Evolutionary conservation across 2,797 vertebrate species (phyloP), one percentile per base, ranked within the genome.

Genomic region (Spatula clypeata): DNA sequence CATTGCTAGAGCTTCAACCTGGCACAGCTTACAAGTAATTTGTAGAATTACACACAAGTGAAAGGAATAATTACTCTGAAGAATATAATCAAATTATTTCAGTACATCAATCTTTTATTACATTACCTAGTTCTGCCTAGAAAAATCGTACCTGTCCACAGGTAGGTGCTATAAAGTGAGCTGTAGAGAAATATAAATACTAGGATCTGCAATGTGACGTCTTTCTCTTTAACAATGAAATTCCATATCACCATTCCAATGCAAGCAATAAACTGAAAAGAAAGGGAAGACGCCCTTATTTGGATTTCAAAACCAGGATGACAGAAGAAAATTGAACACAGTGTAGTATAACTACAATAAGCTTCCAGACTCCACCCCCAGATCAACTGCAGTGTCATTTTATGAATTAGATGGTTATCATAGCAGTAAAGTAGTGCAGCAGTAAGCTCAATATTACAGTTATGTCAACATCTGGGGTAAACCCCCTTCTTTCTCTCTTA

Each of bases 211-310:
- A 98, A 96, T 38, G 98, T 94, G 94, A 98, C 97, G 97, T 97
- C 98, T 74, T 98, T 96, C 83, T 98, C 96, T 86, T 97, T 98
- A 92, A 98, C 98, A 92, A 98, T 96, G 76, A 99, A 99, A 96
- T 99, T 99, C 99, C 99, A 99, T 66, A 97, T 96, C 86, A 99
- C 99, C 99, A 99, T 99, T 89, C 99, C 99, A 84, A 99, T 49
- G 89, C 99, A 99, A 65, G 98, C 98, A 73, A 99, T 96, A 92
- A 99, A 97, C 99, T 99, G 93, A 61, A 96, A 88, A 84, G 74
- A 88, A 94, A 94, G 34, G 70, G 23, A 95, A 92, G n/a, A 73
- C 13, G 13, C 2, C 38, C 51, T 31, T 1, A 71, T 69, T 95
- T 47, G 73, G 79, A 79, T 0, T 82, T 29, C 7, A 14, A 85